Percentiles rank a stretch among this genome's conserved stretches.
phyloP scores from a whole-genome alignment of 2,113 vertebrate species.

The Anolis sagrei region DNA sequence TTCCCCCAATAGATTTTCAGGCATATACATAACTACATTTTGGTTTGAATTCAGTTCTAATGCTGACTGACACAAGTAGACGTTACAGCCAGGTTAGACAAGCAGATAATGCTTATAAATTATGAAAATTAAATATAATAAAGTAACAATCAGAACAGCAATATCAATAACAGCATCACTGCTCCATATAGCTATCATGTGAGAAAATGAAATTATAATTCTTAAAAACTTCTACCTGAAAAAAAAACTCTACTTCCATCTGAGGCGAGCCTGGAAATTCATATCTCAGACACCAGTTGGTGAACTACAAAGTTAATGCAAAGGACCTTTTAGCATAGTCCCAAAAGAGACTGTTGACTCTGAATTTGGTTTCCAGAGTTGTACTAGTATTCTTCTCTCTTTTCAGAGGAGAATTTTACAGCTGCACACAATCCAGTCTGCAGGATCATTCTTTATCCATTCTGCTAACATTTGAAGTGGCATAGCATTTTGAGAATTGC shows the following conservation, averaged over 20 bases:
- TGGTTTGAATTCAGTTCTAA: neutral
- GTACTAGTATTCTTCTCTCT: neutral
- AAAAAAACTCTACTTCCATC: neutral
- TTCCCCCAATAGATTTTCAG: neutral
- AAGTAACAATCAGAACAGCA: too few relatives aligned
- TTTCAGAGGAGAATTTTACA: neutral
- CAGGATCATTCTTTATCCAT: neutral
- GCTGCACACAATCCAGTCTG: neutral
- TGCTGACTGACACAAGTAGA: neutral
- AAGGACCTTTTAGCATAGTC: neutral
- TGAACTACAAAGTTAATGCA: neutral
- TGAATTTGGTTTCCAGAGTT: neutral
- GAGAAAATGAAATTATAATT: neutral
- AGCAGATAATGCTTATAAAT: neutral
- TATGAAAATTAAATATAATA: too few relatives aligned
- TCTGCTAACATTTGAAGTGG: conserved; percentile 11
- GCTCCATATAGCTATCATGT: neutral
- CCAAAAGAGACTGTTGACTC: neutral
- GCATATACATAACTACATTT: neutral
- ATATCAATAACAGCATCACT: neutral
- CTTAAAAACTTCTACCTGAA: neutral
- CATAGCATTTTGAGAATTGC: conserved; percentile 9
- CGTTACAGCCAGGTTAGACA: neutral
- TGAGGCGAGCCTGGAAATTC: neutral
- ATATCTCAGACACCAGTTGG: neutral